These are phyloP conservation scores for Lacanobia oleracea DNA, from an alignment of 2,888 invertebrate species.

Conservation along the genomic window DNA sequence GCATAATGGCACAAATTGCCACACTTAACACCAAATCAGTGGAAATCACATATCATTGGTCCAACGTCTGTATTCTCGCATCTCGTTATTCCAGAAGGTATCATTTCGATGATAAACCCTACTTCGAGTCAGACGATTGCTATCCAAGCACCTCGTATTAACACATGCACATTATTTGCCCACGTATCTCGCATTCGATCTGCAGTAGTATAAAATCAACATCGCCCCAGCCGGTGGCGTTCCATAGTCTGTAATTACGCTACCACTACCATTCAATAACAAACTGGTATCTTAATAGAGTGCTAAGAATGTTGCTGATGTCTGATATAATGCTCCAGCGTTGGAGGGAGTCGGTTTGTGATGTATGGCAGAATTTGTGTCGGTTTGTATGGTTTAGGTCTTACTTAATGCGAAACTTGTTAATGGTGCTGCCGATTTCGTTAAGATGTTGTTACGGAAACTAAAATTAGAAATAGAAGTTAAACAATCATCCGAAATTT, in stretches of 20 bases:
- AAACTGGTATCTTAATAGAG: slow-evolving; percentile 84
- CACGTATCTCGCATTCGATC: slow-evolving; percentile 81
- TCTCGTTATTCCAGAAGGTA: slow-evolving; percentile 67
- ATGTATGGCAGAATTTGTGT: slow-evolving; percentile 41
- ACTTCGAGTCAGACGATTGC: slow-evolving; percentile 55
- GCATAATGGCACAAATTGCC: slow-evolving; percentile 37
- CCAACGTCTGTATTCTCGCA: slow-evolving; percentile 54
- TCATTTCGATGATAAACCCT: slow-evolving; percentile 66
- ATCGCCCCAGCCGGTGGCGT: slow-evolving; percentile 82
- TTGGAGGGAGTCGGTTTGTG: slow-evolving; percentile 46
- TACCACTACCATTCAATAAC: slow-evolving; percentile 82
- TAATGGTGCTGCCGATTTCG: slow-evolving; percentile 15
- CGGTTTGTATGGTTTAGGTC: slow-evolving; percentile 26
- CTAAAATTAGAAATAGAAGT: neutral
- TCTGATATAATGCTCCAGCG: slow-evolving; percentile 66
- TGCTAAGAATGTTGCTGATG: slow-evolving; percentile 83
- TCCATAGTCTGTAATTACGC: slow-evolving; percentile 81
- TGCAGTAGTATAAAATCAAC: slow-evolving; percentile 74
- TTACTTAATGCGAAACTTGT: slow-evolving; percentile 5
- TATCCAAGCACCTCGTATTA: slow-evolving; percentile 69
- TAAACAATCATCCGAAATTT: neutral
- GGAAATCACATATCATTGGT: slow-evolving; percentile 56
- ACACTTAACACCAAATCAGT: slow-evolving; percentile 48
- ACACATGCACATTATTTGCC: slow-evolving; percentile 75
- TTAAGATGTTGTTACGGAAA: slow-evolving; percentile 10